Percentiles rank a stretch among this genome's conserved stretches.
Conservation (phyloP, 2,888 invertebrate species). For the Labia minor region DNA sequence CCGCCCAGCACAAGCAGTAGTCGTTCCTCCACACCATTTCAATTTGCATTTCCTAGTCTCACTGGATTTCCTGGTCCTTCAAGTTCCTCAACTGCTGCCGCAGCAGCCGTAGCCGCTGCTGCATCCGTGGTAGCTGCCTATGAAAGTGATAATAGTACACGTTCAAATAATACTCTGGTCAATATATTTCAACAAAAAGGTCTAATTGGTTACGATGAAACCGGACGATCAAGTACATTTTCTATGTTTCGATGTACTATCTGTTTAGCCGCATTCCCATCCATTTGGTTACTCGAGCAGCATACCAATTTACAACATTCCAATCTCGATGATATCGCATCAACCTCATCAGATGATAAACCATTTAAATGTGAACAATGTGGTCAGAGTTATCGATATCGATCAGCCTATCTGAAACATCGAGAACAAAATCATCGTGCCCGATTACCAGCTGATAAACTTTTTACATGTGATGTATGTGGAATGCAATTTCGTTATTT, state of each 20-base stretch:
- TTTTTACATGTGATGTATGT: constrained; percentile 83
- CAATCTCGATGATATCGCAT: constrained; percentile 29
- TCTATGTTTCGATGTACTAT: constrained; percentile 57
- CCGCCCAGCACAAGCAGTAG: constrained; percentile 37
- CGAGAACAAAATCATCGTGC: constrained; percentile 83
- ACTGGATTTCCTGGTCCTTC: constrained; percentile 40
- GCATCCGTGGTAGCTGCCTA: constrained; percentile 5
- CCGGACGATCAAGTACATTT: constrained; percentile 24
- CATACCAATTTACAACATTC: constrained; percentile 78
- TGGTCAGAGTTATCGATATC: constrained; percentile 78
- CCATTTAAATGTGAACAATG: constrained; percentile 87
- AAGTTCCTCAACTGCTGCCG: constrained; percentile 39
- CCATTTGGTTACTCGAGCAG: constrained; percentile 75
- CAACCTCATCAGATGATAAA: constrained; percentile 57
- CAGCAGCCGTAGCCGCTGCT: constrained; percentile 32
- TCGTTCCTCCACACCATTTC: constrained; percentile 45
- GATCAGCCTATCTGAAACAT: constrained; percentile 74
- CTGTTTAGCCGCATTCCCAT: constrained; percentile 77
- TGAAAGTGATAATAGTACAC: constrained; percentile 15
- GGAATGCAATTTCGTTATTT: constrained; percentile 86
- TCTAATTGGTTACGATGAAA: constrained; percentile 31
- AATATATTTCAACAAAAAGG: constrained; percentile 43
- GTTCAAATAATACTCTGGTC: constrained; percentile 25
- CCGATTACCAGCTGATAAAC: constrained; percentile 73
- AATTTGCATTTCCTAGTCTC: constrained; percentile 44